Conservation (phyloP, 2,113 vertebrate species). For the Microtus montanus region DNA sequence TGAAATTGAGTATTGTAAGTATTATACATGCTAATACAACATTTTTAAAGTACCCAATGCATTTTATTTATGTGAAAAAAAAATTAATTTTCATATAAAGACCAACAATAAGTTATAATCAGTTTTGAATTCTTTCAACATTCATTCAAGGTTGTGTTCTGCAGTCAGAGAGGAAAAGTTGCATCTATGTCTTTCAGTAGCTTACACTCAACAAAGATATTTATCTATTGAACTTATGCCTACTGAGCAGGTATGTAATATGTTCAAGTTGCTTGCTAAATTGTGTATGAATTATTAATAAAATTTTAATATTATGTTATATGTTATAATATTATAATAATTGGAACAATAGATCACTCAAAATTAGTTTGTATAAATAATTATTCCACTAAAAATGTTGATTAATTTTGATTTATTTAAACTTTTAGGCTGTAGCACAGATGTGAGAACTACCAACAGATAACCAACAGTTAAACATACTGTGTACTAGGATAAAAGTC, state of each 20-base stretch:
- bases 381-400: background rate
- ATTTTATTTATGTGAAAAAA: conserved; percentile 24
- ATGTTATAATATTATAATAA: background rate
- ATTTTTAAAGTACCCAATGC: background rate
- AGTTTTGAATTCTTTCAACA: background rate
- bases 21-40: background rate
- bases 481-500: background rate
- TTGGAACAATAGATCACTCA: background rate
- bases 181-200: background rate
- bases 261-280: background rate
- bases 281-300: background rate
- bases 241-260: background rate
- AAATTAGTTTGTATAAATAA: conserved; percentile 14
- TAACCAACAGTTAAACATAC: conserved; percentile 1
- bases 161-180: background rate
- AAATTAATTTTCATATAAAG: background rate
- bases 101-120: background rate
- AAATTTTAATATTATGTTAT: background rate
- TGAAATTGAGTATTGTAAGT: background rate
- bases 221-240: background rate
- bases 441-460: background rate
- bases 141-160: background rate
- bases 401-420: conserved; percentile 22
- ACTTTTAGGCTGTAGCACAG: background rate
- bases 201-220: background rate